Conservation (phyloP, 2,797 vertebrate genomes). For the Cyclura pinguis region DNA sequence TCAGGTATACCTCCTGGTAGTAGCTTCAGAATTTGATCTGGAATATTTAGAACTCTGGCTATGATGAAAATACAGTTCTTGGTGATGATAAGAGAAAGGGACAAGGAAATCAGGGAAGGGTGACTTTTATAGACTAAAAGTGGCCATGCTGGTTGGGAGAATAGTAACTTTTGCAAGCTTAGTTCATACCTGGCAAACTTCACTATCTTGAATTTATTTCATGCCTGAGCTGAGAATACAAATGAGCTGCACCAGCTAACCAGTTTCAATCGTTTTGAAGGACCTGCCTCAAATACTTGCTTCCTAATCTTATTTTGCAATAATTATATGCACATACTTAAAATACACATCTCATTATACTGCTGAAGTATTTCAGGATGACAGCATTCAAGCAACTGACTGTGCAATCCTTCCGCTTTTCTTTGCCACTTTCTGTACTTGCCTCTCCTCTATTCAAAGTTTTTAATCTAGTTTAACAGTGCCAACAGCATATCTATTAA, state of each 20-base stretch:
- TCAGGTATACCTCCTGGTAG: neutral
- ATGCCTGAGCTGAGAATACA: neutral
- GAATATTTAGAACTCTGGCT: neutral
- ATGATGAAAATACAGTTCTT: neutral
- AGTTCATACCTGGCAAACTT: neutral
- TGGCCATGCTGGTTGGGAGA: too few relatives aligned
- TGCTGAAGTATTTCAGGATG: neutral
- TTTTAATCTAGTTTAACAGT: conserved; percentile 46
- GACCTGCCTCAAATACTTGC: conserved; percentile 23
- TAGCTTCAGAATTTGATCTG: neutral
- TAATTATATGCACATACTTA: conserved; percentile 48
- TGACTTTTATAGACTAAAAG: too few relatives aligned
- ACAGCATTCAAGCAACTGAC: neutral
- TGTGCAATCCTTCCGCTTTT: neutral
- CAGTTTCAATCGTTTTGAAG: neutral
- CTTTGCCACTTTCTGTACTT: neutral
- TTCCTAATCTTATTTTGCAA: conserved; percentile 21
- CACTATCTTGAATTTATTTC: neutral
- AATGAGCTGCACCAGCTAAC: neutral
- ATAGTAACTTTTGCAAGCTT: too few relatives aligned
- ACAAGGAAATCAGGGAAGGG: too few relatives aligned
- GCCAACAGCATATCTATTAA: conserved; percentile 56
- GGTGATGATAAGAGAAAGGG: neutral
- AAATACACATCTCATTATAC: conserved; percentile 40
- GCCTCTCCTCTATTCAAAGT: conserved; percentile 41